These are phyloP conservation scores for Sceloporus undulatus DNA, from an alignment of 2,113 vertebrate genomes.

Conservation along the genomic window DNA sequence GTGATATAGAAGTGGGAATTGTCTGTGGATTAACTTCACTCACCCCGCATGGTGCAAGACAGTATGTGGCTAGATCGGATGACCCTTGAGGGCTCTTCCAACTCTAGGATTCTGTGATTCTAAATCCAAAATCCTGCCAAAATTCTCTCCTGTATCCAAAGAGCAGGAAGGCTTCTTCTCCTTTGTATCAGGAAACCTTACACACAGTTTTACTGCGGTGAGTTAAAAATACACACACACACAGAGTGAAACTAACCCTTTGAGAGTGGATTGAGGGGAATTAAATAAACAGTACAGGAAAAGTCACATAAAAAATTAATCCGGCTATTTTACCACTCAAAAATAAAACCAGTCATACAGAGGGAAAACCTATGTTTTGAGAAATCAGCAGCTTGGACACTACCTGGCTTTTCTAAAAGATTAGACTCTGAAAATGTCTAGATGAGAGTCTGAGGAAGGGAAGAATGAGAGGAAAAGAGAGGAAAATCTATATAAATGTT, in stretches of 20 bases:
- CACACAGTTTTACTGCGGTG: not conserved
- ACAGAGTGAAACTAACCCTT: not conserved
- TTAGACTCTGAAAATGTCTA: not conserved
- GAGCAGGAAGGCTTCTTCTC: too few species aligned
- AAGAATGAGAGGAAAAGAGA: not conserved
- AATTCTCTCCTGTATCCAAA: not conserved
- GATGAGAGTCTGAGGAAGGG: not conserved
- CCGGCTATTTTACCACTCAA: not conserved
- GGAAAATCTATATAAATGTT: not conserved
- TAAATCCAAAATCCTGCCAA: not conserved
- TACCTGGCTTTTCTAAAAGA: constrained; percentile 38
- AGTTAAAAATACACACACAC: too few species aligned
- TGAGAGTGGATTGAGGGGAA: not conserved
- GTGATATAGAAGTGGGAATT: too few species aligned
- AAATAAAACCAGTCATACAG: not conserved
- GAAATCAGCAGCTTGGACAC: not conserved
- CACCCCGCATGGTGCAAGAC: too few species aligned
- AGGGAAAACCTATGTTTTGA: too few species aligned
- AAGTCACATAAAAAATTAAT: not conserved
- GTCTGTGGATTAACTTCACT: too few species aligned
- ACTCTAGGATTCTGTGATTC: not conserved
- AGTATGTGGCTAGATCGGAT: not conserved
- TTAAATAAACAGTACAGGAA: not conserved
- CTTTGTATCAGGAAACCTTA: not conserved
- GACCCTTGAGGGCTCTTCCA: not conserved